Evolutionary conservation across 2,113 vertebrate genomes (phyloP), one percentile per base, ranked within the genome.

Genomic region (Lampris incognitus): DNA sequence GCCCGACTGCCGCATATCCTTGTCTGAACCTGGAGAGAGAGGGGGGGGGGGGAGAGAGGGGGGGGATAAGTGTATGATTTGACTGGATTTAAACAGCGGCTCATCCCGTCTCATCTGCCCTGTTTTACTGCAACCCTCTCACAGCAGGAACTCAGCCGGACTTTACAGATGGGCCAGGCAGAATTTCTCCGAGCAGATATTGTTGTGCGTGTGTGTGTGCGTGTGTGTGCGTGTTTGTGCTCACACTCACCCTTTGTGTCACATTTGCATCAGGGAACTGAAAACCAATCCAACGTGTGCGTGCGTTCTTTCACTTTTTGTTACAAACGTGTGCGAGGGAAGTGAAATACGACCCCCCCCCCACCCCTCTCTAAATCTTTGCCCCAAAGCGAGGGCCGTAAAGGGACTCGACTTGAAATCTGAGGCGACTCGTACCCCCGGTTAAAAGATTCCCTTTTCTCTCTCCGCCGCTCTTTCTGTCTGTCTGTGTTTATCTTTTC

Each of bases 351-450:
- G 42, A 78, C 67, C 72, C 71, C 10, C 7, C 44, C 39, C 61
- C 67, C 69, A 67, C 10, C 7, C 44, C 39, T 65, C 66, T 77
- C 61, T 74, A 63, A 82, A 51, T 11, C 39, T 1, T 13, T 64
- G 72, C 72, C 74, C 64, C 24, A n/a, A 52, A 87, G 70, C 66
- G 75, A 52, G 68, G 39, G 73, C 49, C 74, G 67, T 62, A 48
- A 73, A 50, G 42, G 50, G 69, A 78, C 55, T n/a, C 13, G 46
- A 65, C 8, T 79, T 65, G 57, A 66, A 82, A 61, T 76, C 82
- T 74, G 41, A 68, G 66, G 74, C 87, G 69, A 87, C 77, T 88
- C 77, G 66, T 72, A 13, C 44, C 51, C 42, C 6, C 41, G 38
- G 65, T 71, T 79, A 69, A 78, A 62, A 37, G 44, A 70, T 55